phyloP scores from a whole-genome alignment of 35 echinoderm and acorn worm genomes.

The Holothuria glaberrima region DNA sequence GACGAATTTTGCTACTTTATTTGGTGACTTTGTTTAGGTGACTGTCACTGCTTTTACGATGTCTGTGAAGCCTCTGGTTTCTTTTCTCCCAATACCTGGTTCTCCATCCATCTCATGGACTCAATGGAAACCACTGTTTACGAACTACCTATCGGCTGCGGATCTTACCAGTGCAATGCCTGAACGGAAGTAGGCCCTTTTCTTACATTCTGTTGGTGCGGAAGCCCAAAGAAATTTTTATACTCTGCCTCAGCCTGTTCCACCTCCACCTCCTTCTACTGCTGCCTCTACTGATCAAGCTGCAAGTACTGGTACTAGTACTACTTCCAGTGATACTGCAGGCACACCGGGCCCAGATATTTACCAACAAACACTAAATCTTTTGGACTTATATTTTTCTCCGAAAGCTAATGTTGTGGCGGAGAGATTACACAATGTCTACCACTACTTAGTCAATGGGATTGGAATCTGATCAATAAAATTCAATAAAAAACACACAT shows the following conservation, averaged over 20 bases:
- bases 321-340: background rate
- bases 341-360: background rate
- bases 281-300: background rate
- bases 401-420: conserved; percentile 2
- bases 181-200: conserved; percentile 3
- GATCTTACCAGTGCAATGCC: background rate
- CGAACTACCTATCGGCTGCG: conserved; percentile 18
- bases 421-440: too few relatives aligned
- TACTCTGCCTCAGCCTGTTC: conserved; percentile 10
- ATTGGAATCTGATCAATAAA: too few relatives aligned
- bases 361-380: background rate
- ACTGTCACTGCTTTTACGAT: background rate
- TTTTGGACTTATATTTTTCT: background rate
- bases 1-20: background rate
- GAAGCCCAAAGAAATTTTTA: conserved; percentile 33
- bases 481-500: too few relatives aligned
- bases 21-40: too few relatives aligned
- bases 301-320: background rate
- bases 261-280: background rate
- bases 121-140: conserved; percentile 26
- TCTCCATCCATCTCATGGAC: conserved; percentile 1
- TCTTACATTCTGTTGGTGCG: conserved; percentile 33
- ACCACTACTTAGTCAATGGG: too few relatives aligned
- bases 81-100: background rate
- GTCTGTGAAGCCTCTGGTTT: background rate